Evolutionary conservation across 2,797 vertebrate genomes (phyloP).

Genomic region (Gallinago stenura): DNA sequence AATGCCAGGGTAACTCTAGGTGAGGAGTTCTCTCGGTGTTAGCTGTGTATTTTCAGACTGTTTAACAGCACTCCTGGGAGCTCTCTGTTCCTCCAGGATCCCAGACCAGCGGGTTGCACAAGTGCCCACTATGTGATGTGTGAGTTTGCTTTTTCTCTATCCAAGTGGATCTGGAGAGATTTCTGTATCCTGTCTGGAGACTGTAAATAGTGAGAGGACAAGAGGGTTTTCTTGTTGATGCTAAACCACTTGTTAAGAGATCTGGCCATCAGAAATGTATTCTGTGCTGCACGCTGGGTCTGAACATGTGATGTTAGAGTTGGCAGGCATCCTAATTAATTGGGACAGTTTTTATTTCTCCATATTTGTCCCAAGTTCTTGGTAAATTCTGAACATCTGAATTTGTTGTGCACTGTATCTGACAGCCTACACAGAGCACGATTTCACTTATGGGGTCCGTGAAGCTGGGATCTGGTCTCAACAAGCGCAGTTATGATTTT

Average conservation of each 20-base stretch:
- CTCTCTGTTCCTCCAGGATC: neutral
- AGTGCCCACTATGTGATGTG: neutral
- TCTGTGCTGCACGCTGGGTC: neutral
- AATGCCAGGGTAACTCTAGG: neutral
- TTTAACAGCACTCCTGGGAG: neutral
- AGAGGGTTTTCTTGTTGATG: neutral
- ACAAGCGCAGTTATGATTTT: neutral
- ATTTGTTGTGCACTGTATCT: neutral
- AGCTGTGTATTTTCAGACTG: neutral
- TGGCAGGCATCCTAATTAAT: neutral
- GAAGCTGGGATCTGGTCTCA: neutral
- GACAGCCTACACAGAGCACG: neutral
- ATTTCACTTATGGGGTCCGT: neutral
- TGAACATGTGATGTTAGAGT: neutral
- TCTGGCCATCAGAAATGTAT: neutral
- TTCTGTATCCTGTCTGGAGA: neutral
- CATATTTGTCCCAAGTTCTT: neutral
- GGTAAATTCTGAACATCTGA: neutral
- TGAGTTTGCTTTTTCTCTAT: neutral
- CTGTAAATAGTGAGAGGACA: neutral
- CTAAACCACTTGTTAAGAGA: neutral
- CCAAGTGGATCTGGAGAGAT: neutral
- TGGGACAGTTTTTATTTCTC: neutral
- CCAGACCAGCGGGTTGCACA: neutral
- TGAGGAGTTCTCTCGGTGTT: neutral